Evolutionary conservation across 2,797 vertebrate species (phyloP), one percentile per base, ranked within the genome.

Genomic region (Limnodromus scolopaceus): DNA sequence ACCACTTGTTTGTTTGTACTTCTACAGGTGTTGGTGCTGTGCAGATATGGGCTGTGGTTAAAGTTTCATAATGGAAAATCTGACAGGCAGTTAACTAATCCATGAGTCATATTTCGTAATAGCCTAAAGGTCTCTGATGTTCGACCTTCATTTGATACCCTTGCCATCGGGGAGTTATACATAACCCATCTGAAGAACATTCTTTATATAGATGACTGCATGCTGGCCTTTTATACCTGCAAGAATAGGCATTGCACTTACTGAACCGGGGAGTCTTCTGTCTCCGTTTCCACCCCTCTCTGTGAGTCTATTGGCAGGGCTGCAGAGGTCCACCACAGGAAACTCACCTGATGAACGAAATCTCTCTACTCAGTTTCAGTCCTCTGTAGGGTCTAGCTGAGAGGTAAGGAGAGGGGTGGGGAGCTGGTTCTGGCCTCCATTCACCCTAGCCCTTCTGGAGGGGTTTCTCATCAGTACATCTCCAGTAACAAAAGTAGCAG

Each of bases 51-150:
- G 88, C 81, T 84, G 60, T 93, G 95, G 92, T 92, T 94, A 75
- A 88, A 66, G 87, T 96, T 97, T 96, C 95, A 91, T 96, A 95
- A 96, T 95, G 96, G 96, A 97, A 96, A 95, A 96, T 96, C 83
- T 96, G 95, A 95, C 94, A 94, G 92, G 90, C 85, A 76, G 83
- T 96, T 94, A 96, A 92, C 90, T 96, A 96, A 96, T 89, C 90
- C 90, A 74, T 96, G 96, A 95, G 92, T 95, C 96, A 96, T 91
- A 90, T 96, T 96, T 96, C 41, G 38, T 94, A 97, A 96, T 49
- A 89, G 90, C 90, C 96, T 92, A 95, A 95, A 97, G 95, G 96
- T 96, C 96, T 96, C 94, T 92, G 93, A 95, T 95, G 86, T 70
- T 93, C 77, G 36, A 95, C 96, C 96, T 97, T 97, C 93, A 97